These are phyloP conservation scores for Phrynosoma platyrhinos DNA, from an alignment of 2,113 vertebrate genomes.

Conservation along the genomic window DNA sequence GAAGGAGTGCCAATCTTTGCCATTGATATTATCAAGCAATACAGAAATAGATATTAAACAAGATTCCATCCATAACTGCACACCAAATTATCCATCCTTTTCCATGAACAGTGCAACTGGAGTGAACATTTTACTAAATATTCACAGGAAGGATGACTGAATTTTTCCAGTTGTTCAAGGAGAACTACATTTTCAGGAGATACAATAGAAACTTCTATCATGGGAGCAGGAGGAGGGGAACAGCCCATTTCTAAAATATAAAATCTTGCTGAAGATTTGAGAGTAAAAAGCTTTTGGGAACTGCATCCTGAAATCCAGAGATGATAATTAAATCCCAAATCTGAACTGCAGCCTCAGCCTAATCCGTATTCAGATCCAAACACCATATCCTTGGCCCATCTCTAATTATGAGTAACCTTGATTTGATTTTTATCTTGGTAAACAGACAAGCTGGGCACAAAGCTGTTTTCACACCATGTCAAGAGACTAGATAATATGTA, in stretches of 20 bases:
- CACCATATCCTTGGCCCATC: conserved; percentile 40
- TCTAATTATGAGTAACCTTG: conserved; percentile 68
- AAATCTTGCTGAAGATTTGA: fast-evolving
- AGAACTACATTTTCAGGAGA: neutral
- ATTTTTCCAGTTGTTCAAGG: neutral
- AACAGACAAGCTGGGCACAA: conserved; percentile 56
- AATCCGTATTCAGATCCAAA: conserved; percentile 56
- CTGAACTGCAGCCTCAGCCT: conserved; percentile 13
- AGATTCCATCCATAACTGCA: neutral
- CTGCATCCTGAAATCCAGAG: conserved; percentile 36
- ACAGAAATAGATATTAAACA: neutral
- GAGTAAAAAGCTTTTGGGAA: conserved; percentile 24
- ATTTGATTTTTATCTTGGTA: conserved; percentile 61
- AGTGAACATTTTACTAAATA: neutral
- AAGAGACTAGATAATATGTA: conserved; percentile 51
- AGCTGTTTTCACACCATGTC: neutral
- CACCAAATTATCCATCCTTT: neutral
- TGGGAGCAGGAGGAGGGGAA: too few relatives aligned
- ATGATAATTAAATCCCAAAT: conserved; percentile 54
- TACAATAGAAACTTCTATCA: neutral
- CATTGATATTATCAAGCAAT: neutral
- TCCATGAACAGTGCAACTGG: neutral
- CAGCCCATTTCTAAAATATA: neutral
- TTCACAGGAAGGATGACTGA: neutral
- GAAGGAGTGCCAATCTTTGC: neutral